These are phyloP conservation scores for Enhydra lutris DNA, from an alignment of 2,113 vertebrate species.

Conservation along the genomic window DNA sequence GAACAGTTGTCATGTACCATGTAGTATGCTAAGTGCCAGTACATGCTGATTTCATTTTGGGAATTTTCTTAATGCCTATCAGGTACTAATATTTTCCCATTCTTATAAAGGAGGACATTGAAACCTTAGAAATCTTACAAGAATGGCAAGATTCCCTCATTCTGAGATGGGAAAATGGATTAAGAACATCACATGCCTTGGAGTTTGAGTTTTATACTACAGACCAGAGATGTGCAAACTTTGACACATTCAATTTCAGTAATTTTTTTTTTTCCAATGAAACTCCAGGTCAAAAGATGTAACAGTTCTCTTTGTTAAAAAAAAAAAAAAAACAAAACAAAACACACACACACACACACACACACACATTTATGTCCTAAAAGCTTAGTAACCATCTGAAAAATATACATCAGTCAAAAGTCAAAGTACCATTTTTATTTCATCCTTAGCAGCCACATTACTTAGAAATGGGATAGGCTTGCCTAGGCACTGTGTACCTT, in stretches of 20 bases:
- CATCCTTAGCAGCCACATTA: neutral
- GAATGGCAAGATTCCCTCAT: neutral
- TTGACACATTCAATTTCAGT: neutral
- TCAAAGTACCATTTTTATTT: neutral
- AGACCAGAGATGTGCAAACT: neutral
- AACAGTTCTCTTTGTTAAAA: neutral
- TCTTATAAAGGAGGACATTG: neutral
- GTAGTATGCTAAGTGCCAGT: neutral
- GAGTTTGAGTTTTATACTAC: neutral
- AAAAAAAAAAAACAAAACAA: neutral
- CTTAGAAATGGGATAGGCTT: neutral
- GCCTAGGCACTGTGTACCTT: neutral
- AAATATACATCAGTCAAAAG: neutral
- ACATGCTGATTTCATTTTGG: neutral
- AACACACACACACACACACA: rapidly evolving
- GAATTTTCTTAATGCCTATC: neutral
- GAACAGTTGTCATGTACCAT: neutral
- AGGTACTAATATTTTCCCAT: neutral
- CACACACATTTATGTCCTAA: neutral
- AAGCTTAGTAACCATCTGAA: neutral
- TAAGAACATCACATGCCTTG: neutral
- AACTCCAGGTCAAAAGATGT: neutral
- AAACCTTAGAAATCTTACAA: neutral
- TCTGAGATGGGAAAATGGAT: neutral
- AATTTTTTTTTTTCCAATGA: neutral